A percentile compares a stretch with the other conserved stretches of the same genome.
Conservation (phyloP, 1,140 invertebrate genomes). For the Lepidurus couesii region DNA sequence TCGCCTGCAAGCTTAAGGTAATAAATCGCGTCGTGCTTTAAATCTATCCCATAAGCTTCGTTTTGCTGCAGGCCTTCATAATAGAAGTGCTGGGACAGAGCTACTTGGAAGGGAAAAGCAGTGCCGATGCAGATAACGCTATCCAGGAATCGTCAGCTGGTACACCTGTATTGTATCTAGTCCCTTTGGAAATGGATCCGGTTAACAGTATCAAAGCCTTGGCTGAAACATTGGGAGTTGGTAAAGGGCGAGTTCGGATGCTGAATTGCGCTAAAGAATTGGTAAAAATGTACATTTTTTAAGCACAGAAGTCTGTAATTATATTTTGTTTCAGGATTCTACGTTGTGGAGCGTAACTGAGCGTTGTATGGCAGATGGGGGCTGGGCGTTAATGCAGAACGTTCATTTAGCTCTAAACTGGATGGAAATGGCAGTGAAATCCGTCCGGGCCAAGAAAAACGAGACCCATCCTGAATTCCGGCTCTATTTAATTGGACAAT, state of each 20-base stretch:
- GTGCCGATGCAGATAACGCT: not conserved
- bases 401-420: not conserved
- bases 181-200: conserved; percentile 25
- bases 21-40: not conserved
- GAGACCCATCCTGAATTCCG: conserved; percentile 30
- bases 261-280: not conserved
- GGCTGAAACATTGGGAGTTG: not conserved
- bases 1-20: not conserved
- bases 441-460: conserved; percentile 12
- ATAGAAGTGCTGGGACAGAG: conserved; percentile 23
- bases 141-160: conserved; percentile 24
- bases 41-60: too few species aligned
- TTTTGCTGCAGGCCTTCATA: conserved; percentile 2
- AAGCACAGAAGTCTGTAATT: conserved; percentile 23
- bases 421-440: conserved; percentile 16
- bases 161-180: conserved; percentile 23
- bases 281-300: not conserved
- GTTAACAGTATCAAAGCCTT: conserved; percentile 14
- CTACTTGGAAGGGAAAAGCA: conserved; percentile 20
- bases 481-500: conserved; percentile 25
- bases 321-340: not conserved
- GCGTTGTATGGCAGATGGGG: conserved; percentile 29
- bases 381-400: conserved; percentile 31
- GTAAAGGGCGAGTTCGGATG: not conserved
- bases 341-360: conserved; percentile 17